Conservation (phyloP, 2,797 vertebrate species). For the Peromyscus aztecus region DNA sequence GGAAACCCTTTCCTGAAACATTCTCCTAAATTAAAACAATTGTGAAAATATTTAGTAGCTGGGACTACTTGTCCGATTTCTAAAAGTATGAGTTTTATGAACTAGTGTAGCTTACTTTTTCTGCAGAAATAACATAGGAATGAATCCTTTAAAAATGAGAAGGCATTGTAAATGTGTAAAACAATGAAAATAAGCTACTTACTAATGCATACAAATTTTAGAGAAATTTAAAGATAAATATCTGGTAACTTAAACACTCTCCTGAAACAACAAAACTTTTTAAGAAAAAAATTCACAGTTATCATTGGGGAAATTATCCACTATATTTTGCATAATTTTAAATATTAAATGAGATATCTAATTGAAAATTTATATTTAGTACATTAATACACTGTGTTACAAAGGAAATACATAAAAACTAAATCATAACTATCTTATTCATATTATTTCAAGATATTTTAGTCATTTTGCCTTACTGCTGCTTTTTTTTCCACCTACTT, state of each 20-base stretch:
- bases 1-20: slow-evolving; percentile 38
- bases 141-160: slow-evolving; percentile 3
- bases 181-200: slow-evolving; percentile 18
- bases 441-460: neutral
- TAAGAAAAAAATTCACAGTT: neutral
- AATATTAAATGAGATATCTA: neutral
- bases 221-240: neutral
- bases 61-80: neutral
- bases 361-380: neutral
- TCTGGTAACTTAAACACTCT: neutral
- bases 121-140: slow-evolving; percentile 6
- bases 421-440: neutral
- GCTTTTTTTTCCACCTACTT: neutral
- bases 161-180: neutral
- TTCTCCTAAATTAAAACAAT: slow-evolving; percentile 50
- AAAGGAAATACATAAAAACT: slow-evolving; percentile 5
- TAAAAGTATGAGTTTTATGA: neutral
- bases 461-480: neutral
- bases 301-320: neutral
- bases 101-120: neutral
- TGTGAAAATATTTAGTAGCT: slow-evolving; percentile 61
- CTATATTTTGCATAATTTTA: neutral
- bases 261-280: neutral
- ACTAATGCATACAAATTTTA: neutral
- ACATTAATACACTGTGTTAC: neutral